phyloP scores from a whole-genome alignment of 35 echinoderm and acorn worm genomes.

The Apostichopus japonicus region DNA sequence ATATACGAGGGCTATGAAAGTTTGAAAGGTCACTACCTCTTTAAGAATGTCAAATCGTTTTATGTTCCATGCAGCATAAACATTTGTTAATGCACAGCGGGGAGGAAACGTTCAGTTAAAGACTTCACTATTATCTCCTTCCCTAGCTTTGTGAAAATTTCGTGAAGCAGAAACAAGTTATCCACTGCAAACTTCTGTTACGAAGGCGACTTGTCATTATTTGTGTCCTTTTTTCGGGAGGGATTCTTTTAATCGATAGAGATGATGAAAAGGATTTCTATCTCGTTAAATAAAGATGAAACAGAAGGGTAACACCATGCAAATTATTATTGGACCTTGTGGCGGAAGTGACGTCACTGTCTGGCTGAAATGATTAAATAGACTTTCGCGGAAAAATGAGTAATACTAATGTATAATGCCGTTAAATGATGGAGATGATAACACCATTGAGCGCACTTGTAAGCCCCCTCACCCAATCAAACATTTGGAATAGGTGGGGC shows the following conservation, averaged over 20 bases:
- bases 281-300: slow-evolving; percentile 34
- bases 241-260: not conserved
- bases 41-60: not conserved
- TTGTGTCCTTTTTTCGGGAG: not conserved
- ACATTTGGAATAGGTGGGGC: too few species aligned
- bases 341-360: too few species aligned
- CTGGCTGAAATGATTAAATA: too few species aligned
- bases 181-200: not conserved
- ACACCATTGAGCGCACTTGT: too few species aligned
- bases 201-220: not conserved
- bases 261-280: not conserved
- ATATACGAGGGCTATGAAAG: too few species aligned
- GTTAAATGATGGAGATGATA: too few species aligned
- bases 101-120: not conserved
- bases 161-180: slow-evolving; percentile 31
- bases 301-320: not conserved
- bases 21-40: not conserved
- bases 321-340: too few species aligned
- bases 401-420: too few species aligned
- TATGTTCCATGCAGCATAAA: not conserved
- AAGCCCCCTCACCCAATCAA: too few species aligned
- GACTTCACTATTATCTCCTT: not conserved
- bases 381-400: too few species aligned
- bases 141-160: slow-evolving; percentile 5
- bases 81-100: slow-evolving; percentile 23